Base-by-base conservation (phyloP, 2,113 vertebrate species). In the Grantiella picta region DNA sequence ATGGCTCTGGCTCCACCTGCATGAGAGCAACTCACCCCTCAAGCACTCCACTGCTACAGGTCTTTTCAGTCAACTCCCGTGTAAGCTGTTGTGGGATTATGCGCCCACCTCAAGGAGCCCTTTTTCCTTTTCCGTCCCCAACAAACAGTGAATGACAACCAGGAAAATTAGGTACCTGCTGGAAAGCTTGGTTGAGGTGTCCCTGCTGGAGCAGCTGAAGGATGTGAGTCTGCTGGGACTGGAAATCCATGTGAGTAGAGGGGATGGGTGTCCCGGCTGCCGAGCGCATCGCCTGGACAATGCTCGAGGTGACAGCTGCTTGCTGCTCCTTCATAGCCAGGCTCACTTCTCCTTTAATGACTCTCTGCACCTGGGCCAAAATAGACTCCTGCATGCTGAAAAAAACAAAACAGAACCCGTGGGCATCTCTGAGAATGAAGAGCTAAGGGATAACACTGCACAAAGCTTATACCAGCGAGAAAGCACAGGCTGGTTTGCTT, bases 201-300 rank as follows among this genome's bases (percentile, higher is more conserved):
- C 99, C 99, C 97, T 99, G 99, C 97, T 99, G 99, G 49, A 99
- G 98, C 72, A 99, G 98, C 97, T 99, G 99, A 78, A 99, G 97
- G 89, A 99, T 98, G 94, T 98, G 99, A 63, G 99, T 98, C 97
- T 99, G 99, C 97, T 99, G 99, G 12, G 99, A 98, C 95, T 99
- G 99, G 98, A 99, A 99, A 98, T 99, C 99, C 9, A 99, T 96
- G 97, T 99, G 99, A 15, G 99, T 87, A 2, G 99, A 98, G 15
- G 99, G 99, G 80, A 99, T 98, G 9, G 99, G 99, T 1, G 99
- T 99, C 81, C 99, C 98, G 0, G 99, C 99, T 0, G 99, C 99
- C 0, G 99, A 99, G 89, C 99, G 98, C 99, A 99, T 99, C 1
- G 99, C 99, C 97, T 99, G 99, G 98, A 99, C 99, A n/a, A 99